phyloP scores from a whole-genome alignment of 2,888 invertebrate species.

The Fabriciana adippe region DNA sequence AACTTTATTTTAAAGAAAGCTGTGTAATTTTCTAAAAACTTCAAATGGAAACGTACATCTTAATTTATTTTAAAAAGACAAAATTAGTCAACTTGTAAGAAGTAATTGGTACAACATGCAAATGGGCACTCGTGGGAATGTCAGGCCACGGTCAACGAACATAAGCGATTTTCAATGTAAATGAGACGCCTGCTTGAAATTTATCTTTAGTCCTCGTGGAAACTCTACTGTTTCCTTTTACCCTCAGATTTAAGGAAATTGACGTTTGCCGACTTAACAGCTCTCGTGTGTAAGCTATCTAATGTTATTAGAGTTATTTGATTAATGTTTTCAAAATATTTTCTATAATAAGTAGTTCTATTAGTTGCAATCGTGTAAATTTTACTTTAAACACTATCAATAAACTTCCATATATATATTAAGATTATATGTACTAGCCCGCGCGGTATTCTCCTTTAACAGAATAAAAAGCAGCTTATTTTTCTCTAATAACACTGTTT shows the following conservation, averaged over 20 bases:
- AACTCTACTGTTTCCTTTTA: conserved; percentile 26
- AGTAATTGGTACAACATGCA: conserved; percentile 75
- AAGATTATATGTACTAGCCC: too few relatives aligned
- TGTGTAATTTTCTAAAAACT: neutral
- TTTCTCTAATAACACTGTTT: too few relatives aligned
- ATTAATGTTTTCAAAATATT: conserved; percentile 5
- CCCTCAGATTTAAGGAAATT: conserved; percentile 28
- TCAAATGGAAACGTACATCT: conserved; percentile 10
- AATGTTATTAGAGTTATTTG: neutral
- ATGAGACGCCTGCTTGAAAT: conserved; percentile 60
- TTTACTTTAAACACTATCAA: too few relatives aligned
- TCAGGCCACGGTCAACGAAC: conserved; percentile 54
- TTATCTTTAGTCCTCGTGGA: conserved; percentile 49
- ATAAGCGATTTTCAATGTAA: conserved; percentile 70
- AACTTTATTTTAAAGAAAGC: neutral
- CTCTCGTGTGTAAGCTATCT: conserved; percentile 17
- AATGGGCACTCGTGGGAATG: conserved; percentile 58
- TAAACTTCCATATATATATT: too few relatives aligned
- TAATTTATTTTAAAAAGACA: conserved; percentile 43
- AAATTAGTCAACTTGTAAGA: conserved; percentile 69
- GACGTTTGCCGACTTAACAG: conserved; percentile 21
- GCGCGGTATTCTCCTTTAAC: too few relatives aligned
- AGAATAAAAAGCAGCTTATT: too few relatives aligned
- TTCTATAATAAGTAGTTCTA: too few relatives aligned
- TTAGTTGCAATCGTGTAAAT: too few relatives aligned